Evolutionary conservation across 1,140 invertebrate species (phyloP).

Genomic region (Battus philenor): DNA sequence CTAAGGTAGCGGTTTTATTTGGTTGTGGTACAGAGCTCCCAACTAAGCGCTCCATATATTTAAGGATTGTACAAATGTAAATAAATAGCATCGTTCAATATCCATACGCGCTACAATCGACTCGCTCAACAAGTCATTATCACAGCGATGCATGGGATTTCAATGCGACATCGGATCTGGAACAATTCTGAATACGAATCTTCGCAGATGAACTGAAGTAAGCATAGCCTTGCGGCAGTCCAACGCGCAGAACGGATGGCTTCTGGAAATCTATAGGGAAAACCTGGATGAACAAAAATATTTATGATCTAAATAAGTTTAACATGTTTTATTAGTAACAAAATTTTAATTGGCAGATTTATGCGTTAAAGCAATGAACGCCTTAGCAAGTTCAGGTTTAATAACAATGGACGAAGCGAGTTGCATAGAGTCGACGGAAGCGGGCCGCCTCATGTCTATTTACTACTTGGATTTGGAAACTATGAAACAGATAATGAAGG

Average conservation of each 20-base stretch:
- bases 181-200: not conserved
- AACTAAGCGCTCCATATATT: no score
- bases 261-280: no score
- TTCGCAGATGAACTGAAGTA: no score
- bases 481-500: constrained; percentile 79
- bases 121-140: not conserved
- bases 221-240: no score
- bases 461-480: constrained; percentile 82
- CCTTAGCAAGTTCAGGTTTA: constrained; percentile 75
- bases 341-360: constrained; percentile 58
- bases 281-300: not conserved
- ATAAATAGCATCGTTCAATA: no score
- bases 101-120: no score
- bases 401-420: constrained; percentile 77
- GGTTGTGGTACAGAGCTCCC: no score
- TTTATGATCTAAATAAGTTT: not conserved
- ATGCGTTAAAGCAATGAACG: constrained; percentile 79
- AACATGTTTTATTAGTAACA: not conserved
- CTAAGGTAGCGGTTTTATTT: no score
- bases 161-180: not conserved
- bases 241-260: no score
- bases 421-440: constrained; percentile 77
- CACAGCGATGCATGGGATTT: no score
- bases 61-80: no score
- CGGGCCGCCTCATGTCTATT: constrained; percentile 80